phyloP scores from a whole-genome alignment of 2,888 invertebrate species.

The Trypoxylon attenuatum region DNA sequence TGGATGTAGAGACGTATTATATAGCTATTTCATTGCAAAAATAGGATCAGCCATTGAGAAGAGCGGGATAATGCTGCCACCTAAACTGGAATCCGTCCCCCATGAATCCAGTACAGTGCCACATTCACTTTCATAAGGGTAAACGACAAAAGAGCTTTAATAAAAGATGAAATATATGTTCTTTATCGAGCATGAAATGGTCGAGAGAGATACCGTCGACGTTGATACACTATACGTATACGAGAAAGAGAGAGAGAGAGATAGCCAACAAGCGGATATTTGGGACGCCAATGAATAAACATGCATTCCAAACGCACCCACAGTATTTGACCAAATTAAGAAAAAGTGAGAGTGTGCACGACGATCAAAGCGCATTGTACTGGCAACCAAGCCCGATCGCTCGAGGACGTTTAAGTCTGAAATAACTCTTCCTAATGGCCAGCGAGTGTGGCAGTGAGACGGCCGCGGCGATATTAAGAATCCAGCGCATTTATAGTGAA shows the following conservation, averaged over 20 bases:
- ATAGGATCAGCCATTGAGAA: neutral
- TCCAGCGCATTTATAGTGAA: slow-evolving; percentile 13
- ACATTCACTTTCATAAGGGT: slow-evolving; percentile 27
- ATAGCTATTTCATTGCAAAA: neutral
- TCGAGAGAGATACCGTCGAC: slow-evolving; percentile 1
- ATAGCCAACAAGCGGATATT: neutral
- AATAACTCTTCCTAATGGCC: neutral
- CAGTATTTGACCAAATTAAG: neutral
- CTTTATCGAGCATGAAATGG: slow-evolving; percentile 6
- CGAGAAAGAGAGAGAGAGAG: neutral
- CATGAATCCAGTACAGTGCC: neutral
- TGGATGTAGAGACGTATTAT: neutral
- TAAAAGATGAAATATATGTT: slow-evolving; percentile 24
- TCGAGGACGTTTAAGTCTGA: neutral
- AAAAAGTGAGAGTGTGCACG: neutral
- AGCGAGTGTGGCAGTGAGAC: neutral
- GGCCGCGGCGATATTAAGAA: slow-evolving; percentile 14
- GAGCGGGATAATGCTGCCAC: slow-evolving; percentile 12
- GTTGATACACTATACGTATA: too few relatives aligned
- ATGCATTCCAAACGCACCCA: slow-evolving; percentile 3
- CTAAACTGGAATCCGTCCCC: neutral
- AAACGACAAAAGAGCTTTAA: slow-evolving; percentile 29
- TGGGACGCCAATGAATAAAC: neutral
- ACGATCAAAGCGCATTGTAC: neutral
- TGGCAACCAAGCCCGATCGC: neutral